Percentiles rank a stretch among this genome's conserved stretches.
Evolutionary conservation across 2,888 invertebrate genomes (phyloP).

Genomic region (Tinea semifulvella): DNA sequence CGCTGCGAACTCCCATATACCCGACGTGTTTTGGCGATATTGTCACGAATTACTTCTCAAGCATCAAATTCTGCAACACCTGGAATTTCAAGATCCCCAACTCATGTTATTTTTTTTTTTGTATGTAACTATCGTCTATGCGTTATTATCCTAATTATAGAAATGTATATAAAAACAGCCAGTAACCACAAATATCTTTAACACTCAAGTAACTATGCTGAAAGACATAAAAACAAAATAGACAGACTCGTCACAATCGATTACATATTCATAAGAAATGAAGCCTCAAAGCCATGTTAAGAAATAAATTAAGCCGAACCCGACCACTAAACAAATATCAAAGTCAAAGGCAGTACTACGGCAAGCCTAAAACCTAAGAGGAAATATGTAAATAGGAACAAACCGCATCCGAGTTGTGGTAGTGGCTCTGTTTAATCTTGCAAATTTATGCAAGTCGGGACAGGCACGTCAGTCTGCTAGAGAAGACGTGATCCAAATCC

Average conservation of each 20-base stretch:
- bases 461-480: slow-evolving; percentile 58
- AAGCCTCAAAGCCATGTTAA: slow-evolving; percentile 6
- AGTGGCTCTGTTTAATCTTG: slow-evolving; percentile 47
- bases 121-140: no score
- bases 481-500: slow-evolving; percentile 60
- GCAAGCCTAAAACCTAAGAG: slow-evolving; percentile 16
- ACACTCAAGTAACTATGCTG: background rate
- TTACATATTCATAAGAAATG: slow-evolving; percentile 10
- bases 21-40: no score
- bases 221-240: background rate
- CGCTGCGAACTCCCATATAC: no score
- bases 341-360: slow-evolving; percentile 14
- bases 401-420: slow-evolving; percentile 31
- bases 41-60: no score
- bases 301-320: slow-evolving; percentile 12
- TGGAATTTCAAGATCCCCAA: no score
- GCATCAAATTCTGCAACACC: no score
- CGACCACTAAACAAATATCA: slow-evolving; percentile 13
- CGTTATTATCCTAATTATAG: no score
- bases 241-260: background rate
- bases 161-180: no score
- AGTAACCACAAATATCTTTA: no score
- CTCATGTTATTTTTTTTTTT: no score
- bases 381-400: slow-evolving; percentile 44
- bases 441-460: slow-evolving; percentile 63